Percentiles rank a stretch among this genome's conserved stretches.
Evolutionary conservation across 2,888 invertebrate species (phyloP).

Genomic region (Tinea pellionella): DNA sequence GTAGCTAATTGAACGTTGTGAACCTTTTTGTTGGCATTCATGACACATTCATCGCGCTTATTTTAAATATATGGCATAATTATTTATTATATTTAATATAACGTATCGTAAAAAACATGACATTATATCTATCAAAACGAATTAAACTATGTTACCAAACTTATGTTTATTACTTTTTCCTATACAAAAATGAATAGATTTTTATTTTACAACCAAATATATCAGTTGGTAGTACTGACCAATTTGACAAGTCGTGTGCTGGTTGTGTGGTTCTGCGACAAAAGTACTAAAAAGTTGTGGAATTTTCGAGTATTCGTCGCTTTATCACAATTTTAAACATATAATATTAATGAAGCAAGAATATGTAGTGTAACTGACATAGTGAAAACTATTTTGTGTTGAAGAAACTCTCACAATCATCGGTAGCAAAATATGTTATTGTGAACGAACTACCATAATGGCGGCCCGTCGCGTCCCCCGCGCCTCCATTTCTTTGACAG

Average conservation of each 20-base stretch:
- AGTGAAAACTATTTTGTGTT: background rate
- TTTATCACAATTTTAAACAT: background rate
- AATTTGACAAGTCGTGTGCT: conserved; percentile 4
- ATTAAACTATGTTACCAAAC: background rate
- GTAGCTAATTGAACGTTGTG: too few species aligned
- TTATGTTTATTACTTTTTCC: too few species aligned
- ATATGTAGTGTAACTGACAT: background rate
- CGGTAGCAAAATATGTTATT: conserved; percentile 23
- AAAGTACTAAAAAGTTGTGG: background rate
- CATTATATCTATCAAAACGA: too few species aligned
- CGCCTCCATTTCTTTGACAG: conserved; percentile 74
- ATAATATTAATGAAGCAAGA: background rate
- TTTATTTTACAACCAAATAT: background rate
- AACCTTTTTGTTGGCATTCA: too few species aligned
- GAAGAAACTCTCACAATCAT: background rate
- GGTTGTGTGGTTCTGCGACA: background rate
- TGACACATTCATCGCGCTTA: too few species aligned
- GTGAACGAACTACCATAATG: conserved; percentile 70
- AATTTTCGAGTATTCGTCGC: background rate
- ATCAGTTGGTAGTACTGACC: conserved; percentile 12
- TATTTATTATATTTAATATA: too few species aligned
- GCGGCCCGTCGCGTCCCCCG: conserved; percentile 77
- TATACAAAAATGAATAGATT: too few species aligned
- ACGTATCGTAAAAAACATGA: too few species aligned
- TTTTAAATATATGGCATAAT: too few species aligned